Base-by-base conservation (phyloP, 2,888 invertebrate species). In the Thera britannica region DNA sequence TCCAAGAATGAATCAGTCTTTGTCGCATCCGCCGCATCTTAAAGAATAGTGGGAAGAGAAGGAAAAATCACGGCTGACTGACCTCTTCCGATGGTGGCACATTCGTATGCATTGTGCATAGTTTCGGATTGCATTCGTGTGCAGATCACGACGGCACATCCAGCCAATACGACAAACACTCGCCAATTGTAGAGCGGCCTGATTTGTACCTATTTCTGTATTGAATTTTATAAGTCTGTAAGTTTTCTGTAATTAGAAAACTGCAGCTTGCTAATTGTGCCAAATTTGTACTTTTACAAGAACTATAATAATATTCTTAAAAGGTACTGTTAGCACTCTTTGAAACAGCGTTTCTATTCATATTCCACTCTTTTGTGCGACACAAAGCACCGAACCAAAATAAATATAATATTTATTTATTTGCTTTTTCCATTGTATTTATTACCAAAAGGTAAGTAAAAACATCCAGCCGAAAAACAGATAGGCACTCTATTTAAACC, bases 81-180 rank as follows among this genome's bases (percentile, higher is more conserved):
- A 73, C 75, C 72, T 69, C 68, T 67, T 70, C 59, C 67, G 82
- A 82, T 84, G 23, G 81, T 78, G 79, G 81, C 81, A 80, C 85
- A 85, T 88, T 87, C 83, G 86, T 90, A 90, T 90, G 89, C 89
- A 90, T 87, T 88, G 87, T 87, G 87, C 86, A 87, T 84, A 75
- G 70, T 57, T 75, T 76, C 75, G 75, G 76, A 78, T 75, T 80
- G 82, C 83, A 86, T 88, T 84, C 79, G 83, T 78, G 82, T 87
- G 83, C 89, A 79, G 84, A 84, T 84, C 88, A 87, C 87, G 88
- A 68, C 78, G 73, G 79, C 75, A 73, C 79, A 76, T 81, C 73
- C 78, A 80, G 82, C 82, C 85, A 84, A 87, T 85, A 86, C 87
- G 88, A 86, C 89, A 90, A 90, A 89, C 89, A 87, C 82, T 82